Evolutionary conservation across 2,888 invertebrate species (phyloP).

Genomic region (Argyresthia albistria): DNA sequence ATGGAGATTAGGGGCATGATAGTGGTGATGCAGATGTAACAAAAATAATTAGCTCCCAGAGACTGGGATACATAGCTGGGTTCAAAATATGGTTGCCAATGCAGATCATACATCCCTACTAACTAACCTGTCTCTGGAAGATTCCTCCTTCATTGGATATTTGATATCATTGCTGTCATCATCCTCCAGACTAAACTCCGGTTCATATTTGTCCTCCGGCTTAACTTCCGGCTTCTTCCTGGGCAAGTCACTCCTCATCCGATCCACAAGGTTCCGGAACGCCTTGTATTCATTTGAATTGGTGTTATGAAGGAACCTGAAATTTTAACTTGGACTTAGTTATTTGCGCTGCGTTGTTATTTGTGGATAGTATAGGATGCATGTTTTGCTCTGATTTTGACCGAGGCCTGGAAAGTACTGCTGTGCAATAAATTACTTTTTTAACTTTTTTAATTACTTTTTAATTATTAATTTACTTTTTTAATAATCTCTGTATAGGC

Average conservation of each 20-base stretch:
- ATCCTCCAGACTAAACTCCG: constrained; percentile 61
- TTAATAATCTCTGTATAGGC: too few species aligned
- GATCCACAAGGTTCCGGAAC: constrained; percentile 51
- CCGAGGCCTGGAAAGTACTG: too few species aligned
- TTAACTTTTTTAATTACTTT: too few species aligned
- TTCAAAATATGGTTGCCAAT: too few species aligned
- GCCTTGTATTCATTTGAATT: constrained; percentile 59
- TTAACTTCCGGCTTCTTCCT: constrained; percentile 46
- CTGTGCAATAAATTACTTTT: too few species aligned
- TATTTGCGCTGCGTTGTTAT: background rate
- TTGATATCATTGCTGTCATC: constrained; percentile 57
- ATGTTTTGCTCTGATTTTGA: background rate
- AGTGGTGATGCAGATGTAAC: too few species aligned
- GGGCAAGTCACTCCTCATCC: constrained; percentile 29
- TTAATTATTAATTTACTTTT: too few species aligned
- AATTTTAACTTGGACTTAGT: constrained; percentile 20
- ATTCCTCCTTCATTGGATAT: constrained; percentile 45
- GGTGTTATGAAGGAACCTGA: constrained; percentile 62
- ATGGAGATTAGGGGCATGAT: too few species aligned
- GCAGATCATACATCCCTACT: too few species aligned
- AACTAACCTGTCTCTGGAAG: constrained; percentile 39
- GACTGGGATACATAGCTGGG: background rate
- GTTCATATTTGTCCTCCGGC: constrained; percentile 66
- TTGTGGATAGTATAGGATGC: background rate
- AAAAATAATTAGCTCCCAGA: background rate